Evolutionary conservation across 2,888 invertebrate genomes (phyloP), one percentile per base, ranked within the genome.

Genomic region (Torymus tubicola): DNA sequence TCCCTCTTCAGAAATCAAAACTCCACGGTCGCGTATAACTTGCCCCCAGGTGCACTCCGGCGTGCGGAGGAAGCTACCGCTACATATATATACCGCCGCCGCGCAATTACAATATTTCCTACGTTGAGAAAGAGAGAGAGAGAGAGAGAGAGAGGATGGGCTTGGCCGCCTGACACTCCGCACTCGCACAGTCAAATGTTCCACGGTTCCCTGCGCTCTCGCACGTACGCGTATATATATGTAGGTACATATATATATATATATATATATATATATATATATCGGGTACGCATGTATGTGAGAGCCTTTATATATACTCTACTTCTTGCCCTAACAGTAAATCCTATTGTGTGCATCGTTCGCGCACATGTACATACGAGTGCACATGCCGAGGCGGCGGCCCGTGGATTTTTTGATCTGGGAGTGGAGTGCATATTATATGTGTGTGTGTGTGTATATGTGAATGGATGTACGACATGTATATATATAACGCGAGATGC

Each of bases 81-180:
- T 11, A 12, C 14, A 83, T 79, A 83, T 13, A 61, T 14, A 50
- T 58, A 58, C 4, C 58, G 16, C 24, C 16, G 24, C 24, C 14
- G 65, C 31, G 84, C 86, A 89, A 89, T 89, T 88, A 88, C 86
- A 86, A 88, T 89, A 89, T 88, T 88, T 89, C 86, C 87, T 87
- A 86, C 85, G 87, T 87, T 86, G 86, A 85, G 87, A 88, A 88
- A n/a, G n/a, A n/a, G n/a, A n/a, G n/a, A n/a, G n/a, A n/a, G n/a
- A n/a, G n/a, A n/a, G n/a, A n/a, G n/a, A n/a, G n/a, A 77, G 76
- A 88, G 89, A 89, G 89, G 89, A 89, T 89, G 89, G 89, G 89
- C 89, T 89, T 89, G 89, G n/a, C n/a, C n/a, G 89, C 88, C 88
- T 87, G 89, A 87, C 88, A 88, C 88, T 87, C 87, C 86, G 88